A percentile compares a stretch with the other conserved stretches of the same genome.
These are phyloP conservation scores for Erebia palarica DNA, from an alignment of 2,888 invertebrate genomes.

Conservation along the genomic window DNA sequence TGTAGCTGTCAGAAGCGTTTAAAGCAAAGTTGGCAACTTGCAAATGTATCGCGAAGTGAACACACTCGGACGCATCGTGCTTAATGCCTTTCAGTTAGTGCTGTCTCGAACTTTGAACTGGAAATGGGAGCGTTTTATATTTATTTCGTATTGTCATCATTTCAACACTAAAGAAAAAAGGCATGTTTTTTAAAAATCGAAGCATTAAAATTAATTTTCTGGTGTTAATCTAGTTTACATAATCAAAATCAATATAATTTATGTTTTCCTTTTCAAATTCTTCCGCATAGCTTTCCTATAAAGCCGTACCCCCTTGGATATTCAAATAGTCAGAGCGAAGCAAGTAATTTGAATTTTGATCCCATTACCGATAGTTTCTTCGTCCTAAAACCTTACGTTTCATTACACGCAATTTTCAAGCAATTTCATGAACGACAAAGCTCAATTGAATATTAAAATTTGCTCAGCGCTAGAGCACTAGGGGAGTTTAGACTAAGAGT, in stretches of 20 bases:
- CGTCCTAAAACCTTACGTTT: conserved; percentile 33
- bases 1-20: conserved; percentile 37
- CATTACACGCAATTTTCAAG: conserved; percentile 44
- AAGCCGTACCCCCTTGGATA: too few relatives aligned
- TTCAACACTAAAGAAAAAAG: neutral
- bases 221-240: neutral
- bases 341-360: neutral
- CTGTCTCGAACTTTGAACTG: conserved; percentile 26
- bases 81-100: conserved; percentile 28
- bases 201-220: neutral
- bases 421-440: conserved; percentile 54
- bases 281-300: too few relatives aligned
- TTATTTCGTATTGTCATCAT: conserved; percentile 1
- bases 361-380: conserved; percentile 14
- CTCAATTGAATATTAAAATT: conserved; percentile 81
- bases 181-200: too few relatives aligned
- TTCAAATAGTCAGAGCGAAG: too few relatives aligned
- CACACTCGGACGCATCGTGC: conserved; percentile 49
- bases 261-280: too few relatives aligned
- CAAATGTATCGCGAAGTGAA: conserved; percentile 30
- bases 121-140: conserved; percentile 10
- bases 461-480: conserved; percentile 72
- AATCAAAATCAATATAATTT: too few relatives aligned
- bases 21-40: conserved; percentile 33
- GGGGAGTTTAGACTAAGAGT: conserved; percentile 58